Evolutionary conservation across 1,140 invertebrate genomes (phyloP).

Genomic region (Brachionus sp.): DNA sequence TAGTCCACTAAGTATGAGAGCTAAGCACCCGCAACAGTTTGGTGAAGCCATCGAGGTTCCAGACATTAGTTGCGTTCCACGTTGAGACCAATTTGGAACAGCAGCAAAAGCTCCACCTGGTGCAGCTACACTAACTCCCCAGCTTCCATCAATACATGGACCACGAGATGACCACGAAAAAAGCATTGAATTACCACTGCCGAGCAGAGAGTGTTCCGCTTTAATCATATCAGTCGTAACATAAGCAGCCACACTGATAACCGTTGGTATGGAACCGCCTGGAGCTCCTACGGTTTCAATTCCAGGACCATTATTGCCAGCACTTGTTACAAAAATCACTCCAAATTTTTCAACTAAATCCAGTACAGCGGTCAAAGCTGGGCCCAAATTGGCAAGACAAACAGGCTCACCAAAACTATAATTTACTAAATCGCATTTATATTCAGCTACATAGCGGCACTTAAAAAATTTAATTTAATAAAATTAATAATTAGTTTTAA

Average conservation of each 20-base stretch:
- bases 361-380: constrained; percentile 49
- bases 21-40: constrained; percentile 82
- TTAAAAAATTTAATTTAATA: constrained; percentile 60
- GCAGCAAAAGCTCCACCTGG: constrained; percentile 93
- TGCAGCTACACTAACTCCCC: constrained; percentile 83
- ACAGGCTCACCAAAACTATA: constrained; percentile 95
- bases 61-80: constrained; percentile 86
- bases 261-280: constrained; percentile 76
- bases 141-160: constrained; percentile 78
- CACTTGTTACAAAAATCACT: constrained; percentile 83
- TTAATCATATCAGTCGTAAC: constrained; percentile 95
- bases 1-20: constrained; percentile 74
- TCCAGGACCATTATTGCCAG: constrained; percentile 89
- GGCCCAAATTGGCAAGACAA: constrained; percentile 82
- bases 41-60: constrained; percentile 91
- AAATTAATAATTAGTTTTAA: constrained; percentile 60
- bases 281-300: constrained; percentile 86
- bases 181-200: constrained; percentile 71
- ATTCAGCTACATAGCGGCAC: constrained; percentile 58
- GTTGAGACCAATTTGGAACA: constrained; percentile 82
- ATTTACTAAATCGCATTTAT: constrained; percentile 78
- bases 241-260: constrained; percentile 91
- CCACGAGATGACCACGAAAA: constrained; percentile 92
- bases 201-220: constrained; percentile 85
- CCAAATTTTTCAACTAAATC: constrained; percentile 88